Percentiles rank a stretch among this genome's conserved stretches.
phyloP scores from a whole-genome alignment of 2,113 vertebrate genomes.

The Tinamus guttatus region DNA sequence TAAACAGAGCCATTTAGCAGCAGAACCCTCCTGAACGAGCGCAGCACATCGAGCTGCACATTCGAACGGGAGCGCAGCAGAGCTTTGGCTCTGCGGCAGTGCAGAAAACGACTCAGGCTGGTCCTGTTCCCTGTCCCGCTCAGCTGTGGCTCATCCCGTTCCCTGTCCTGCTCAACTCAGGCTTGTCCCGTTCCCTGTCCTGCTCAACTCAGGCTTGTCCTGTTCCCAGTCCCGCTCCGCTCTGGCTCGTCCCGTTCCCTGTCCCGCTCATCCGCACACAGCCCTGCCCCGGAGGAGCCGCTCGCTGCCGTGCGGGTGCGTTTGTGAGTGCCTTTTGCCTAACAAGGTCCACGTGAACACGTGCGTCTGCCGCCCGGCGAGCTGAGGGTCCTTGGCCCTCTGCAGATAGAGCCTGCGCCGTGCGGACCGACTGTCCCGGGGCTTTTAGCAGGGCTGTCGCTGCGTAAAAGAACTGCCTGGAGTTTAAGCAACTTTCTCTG shows the following conservation, averaged over 20 bases:
- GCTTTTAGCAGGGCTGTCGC: background rate
- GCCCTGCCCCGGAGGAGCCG: background rate
- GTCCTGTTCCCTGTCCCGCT: background rate
- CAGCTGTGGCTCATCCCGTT: background rate
- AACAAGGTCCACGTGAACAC: background rate
- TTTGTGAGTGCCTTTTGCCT: background rate
- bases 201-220: background rate
- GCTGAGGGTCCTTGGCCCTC: background rate
- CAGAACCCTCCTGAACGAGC: background rate
- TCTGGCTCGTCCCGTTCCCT: background rate
- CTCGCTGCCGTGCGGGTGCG: too few relatives aligned
- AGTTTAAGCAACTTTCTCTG: background rate
- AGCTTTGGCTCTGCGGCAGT: background rate
- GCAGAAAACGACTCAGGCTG: background rate
- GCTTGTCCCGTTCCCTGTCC: background rate
- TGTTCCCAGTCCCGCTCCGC: background rate
- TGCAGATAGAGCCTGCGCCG: rapidly evolving
- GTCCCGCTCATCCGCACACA: background rate
- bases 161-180: background rate
- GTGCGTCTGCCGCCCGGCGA: background rate
- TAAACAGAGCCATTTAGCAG: background rate
- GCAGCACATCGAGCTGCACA: background rate
- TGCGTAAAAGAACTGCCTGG: background rate
- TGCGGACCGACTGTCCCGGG: background rate
- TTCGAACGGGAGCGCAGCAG: background rate